phyloP scores from a whole-genome alignment of 2,888 invertebrate species.

The Heliconius ethilla region DNA sequence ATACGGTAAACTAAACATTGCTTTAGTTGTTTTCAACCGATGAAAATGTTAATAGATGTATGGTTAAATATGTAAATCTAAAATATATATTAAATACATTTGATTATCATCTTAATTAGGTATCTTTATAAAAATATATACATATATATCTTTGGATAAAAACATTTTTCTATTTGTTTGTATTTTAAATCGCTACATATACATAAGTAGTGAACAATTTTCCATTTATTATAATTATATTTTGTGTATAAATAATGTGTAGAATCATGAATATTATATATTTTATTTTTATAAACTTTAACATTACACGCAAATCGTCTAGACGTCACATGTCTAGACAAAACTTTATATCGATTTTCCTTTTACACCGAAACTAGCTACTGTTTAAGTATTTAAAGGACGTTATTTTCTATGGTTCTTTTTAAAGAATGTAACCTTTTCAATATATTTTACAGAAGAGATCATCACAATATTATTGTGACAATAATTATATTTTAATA shows the following conservation, averaged over 20 bases:
- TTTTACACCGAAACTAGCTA: conserved; percentile 6
- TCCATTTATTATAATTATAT: not conserved
- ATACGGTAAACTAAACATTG: not conserved
- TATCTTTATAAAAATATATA: too few relatives aligned
- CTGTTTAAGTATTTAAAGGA: not conserved
- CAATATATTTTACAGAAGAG: not conserved
- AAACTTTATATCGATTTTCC: conserved; percentile 22
- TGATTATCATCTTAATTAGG: not conserved
- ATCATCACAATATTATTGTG: too few relatives aligned
- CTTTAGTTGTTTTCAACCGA: not conserved
- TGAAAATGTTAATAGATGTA: not conserved
- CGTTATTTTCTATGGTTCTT: not conserved
- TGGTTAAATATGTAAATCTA: not conserved
- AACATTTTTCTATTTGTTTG: not conserved
- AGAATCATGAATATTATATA: not conserved
- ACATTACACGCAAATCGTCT: conserved; percentile 17
- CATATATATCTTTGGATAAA: not conserved
- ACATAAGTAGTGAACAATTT: not conserved
- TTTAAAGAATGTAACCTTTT: not conserved
- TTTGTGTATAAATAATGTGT: not conserved
- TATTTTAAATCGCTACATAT: not conserved
- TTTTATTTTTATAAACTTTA: not conserved
- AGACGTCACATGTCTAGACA: conserved; percentile 21
- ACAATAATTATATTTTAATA: not conserved
- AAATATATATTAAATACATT: not conserved